These are phyloP conservation scores for Pionites leucogaster DNA, from an alignment of 2,113 vertebrate species.

Conservation along the genomic window DNA sequence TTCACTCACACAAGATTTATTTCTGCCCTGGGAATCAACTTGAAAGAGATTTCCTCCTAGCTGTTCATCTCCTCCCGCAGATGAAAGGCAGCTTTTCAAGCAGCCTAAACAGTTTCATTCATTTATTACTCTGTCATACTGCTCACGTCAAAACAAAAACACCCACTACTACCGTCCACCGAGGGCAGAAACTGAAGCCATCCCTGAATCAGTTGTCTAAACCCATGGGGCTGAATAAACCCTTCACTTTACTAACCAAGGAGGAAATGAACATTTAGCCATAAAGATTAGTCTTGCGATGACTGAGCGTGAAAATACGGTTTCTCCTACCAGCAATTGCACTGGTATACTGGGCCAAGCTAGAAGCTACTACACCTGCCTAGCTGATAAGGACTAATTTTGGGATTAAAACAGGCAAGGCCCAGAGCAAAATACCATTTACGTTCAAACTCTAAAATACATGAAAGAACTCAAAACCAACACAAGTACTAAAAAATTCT, in stretches of 20 bases:
- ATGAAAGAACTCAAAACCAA: not conserved
- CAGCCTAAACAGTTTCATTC: conserved; percentile 15
- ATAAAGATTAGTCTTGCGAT: not conserved
- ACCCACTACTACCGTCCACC: not conserved
- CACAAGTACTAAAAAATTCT: not conserved
- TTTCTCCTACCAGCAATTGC: not conserved
- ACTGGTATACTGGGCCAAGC: not conserved
- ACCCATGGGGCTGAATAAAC: not conserved
- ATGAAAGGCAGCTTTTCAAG: conserved; percentile 28
- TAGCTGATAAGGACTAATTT: not conserved
- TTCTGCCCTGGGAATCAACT: not conserved
- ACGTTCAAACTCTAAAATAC: not conserved
- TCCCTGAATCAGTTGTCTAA: not conserved
- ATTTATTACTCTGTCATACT: not conserved
- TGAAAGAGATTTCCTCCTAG: conserved; percentile 32
- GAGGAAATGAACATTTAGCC: not conserved
- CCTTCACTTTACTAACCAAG: not conserved
- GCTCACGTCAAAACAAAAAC: not conserved
- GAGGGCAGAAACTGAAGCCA: not conserved
- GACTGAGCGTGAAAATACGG: not conserved
- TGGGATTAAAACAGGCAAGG: not conserved
- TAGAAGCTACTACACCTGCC: not conserved
- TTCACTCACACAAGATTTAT: conserved; percentile 45
- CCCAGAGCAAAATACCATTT: not conserved
- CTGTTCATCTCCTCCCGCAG: not conserved